Conservation (phyloP, 2,113 vertebrate genomes). For the Periophthalmodon schlosseri region DNA sequence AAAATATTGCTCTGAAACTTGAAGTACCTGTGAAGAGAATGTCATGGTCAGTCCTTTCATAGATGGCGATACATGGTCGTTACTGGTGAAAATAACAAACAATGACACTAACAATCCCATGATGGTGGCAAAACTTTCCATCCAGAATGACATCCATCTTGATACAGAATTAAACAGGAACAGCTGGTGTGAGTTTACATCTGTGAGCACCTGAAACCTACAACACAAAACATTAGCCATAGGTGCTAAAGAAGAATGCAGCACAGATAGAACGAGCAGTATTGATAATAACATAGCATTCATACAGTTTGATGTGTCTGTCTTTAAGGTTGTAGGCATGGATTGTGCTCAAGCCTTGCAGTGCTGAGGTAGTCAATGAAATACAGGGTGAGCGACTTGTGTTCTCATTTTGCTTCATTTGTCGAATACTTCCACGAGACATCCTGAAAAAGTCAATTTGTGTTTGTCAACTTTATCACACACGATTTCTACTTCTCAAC, state of each 20-base stretch:
- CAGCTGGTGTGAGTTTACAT: constrained; percentile 78
- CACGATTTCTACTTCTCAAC: too few species aligned
- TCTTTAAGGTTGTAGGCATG: constrained; percentile 75
- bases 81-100: constrained; percentile 74
- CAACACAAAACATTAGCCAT: background rate
- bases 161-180: constrained; percentile 77
- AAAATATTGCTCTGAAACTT: background rate
- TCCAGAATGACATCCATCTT: constrained; percentile 81
- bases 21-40: constrained; percentile 80
- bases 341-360: constrained; percentile 81
- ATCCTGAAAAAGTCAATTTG: constrained; percentile 54
- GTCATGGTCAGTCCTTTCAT: constrained; percentile 81
- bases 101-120: constrained; percentile 72
- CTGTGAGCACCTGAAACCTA: constrained; percentile 56
- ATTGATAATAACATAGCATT: constrained; percentile 14
- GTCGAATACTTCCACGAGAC: constrained; percentile 75
- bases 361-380: constrained; percentile 75
- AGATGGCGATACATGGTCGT: constrained; percentile 47
- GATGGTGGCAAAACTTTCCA: constrained; percentile 70
- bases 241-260: background rate
- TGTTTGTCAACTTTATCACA: too few species aligned
- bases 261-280: too few species aligned
- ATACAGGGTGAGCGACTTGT: constrained; percentile 80
- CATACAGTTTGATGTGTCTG: constrained; percentile 31
- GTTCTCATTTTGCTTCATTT: constrained; percentile 81